These are phyloP conservation scores for Artibeus jamaicensis DNA, from an alignment of 2,797 vertebrate genomes.

Conservation along the genomic window DNA sequence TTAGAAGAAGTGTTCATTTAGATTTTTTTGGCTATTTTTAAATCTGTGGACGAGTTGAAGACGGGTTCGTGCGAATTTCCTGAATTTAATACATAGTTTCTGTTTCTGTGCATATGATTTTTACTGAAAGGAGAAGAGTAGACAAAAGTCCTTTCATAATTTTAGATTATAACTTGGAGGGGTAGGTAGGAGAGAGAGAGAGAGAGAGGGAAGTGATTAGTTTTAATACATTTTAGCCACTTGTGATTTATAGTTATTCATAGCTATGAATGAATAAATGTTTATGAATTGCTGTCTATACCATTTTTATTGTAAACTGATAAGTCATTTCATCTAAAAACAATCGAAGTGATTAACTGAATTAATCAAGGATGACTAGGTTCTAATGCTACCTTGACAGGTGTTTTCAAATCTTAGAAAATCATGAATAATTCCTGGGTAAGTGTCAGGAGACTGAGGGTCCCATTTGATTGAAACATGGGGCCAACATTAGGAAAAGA, in stretches of 20 bases:
- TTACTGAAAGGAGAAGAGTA: background rate
- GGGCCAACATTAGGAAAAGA: background rate
- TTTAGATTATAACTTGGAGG: background rate
- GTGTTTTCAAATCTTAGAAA: background rate
- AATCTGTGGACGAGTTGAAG: background rate
- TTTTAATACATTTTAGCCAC: background rate
- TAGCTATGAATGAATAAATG: background rate
- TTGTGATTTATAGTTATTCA: background rate
- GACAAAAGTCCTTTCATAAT: background rate
- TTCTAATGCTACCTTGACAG: background rate
- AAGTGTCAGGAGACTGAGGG: background rate
- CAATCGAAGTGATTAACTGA: background rate
- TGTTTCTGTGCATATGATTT: background rate
- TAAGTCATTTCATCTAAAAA: background rate
- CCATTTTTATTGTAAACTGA: background rate
- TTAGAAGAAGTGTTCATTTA: background rate
- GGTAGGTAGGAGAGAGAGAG: background rate
- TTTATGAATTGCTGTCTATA: background rate
- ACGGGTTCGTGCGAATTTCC: background rate
- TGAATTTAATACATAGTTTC: background rate
- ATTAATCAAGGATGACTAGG: background rate
- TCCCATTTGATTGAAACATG: background rate
- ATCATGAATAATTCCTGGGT: background rate
- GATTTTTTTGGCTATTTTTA: background rate
- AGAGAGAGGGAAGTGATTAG: background rate